phyloP scores from a whole-genome alignment of 2,888 invertebrate genomes.

The Amphipoea oculea region DNA sequence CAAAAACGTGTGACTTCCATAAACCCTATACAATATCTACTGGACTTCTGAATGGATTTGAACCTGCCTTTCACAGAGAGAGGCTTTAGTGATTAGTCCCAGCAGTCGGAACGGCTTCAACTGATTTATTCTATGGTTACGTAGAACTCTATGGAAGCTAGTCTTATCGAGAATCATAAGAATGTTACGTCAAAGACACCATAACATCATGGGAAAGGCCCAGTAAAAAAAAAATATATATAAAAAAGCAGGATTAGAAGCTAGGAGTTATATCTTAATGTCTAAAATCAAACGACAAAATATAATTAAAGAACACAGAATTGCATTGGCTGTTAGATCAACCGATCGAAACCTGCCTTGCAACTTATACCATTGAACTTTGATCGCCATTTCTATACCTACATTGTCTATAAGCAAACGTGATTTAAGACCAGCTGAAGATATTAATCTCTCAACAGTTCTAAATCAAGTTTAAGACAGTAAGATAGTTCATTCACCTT shows the following conservation, averaged over 20 bases:
- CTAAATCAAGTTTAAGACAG: slow-evolving; percentile 66
- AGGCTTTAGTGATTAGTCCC: neutral
- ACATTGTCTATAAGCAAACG: slow-evolving; percentile 45
- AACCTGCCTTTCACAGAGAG: neutral
- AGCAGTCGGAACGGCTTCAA: neutral
- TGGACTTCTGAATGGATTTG: neutral
- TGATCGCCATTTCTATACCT: slow-evolving; percentile 35
- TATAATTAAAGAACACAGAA: slow-evolving; percentile 2
- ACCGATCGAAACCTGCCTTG: slow-evolving; percentile 48
- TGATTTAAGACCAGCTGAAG: slow-evolving; percentile 62
- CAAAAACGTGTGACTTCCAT: neutral
- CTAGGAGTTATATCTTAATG: neutral
- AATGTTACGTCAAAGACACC: neutral
- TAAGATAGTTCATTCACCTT: slow-evolving; percentile 67
- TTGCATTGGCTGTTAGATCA: slow-evolving; percentile 31
- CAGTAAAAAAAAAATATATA: neutral
- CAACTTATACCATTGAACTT: slow-evolving; percentile 57
- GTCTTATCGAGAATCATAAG: too few species aligned
- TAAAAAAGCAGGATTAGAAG: neutral
- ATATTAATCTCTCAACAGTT: slow-evolving; percentile 60
- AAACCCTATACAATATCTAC: neutral
- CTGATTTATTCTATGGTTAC: neutral
- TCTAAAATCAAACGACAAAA: slow-evolving; percentile 3
- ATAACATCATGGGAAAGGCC: neutral
- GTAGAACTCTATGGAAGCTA: neutral